These are phyloP conservation scores for Phodopus roborovskii DNA, from an alignment of 2,113 vertebrate genomes.

Conservation along the genomic window DNA sequence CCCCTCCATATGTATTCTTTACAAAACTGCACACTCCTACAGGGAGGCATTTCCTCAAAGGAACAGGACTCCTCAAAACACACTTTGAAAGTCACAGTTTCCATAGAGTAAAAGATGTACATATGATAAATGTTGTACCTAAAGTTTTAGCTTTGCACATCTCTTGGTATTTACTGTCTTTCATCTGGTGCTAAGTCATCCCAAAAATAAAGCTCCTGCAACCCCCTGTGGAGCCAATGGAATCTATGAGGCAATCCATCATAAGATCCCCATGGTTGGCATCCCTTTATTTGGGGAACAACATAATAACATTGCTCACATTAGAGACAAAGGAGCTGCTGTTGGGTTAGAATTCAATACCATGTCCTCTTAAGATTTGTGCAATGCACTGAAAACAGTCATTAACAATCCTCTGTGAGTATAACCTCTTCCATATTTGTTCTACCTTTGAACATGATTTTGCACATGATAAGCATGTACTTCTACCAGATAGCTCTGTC, in stretches of 20 bases:
- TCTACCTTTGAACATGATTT: neutral
- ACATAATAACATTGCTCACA: conserved; percentile 84
- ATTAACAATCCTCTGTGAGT: conserved; percentile 75
- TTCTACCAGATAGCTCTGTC: neutral
- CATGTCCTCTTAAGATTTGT: conserved; percentile 83
- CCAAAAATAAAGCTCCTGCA: neutral
- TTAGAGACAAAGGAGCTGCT: conserved; percentile 87
- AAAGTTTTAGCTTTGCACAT: too few species aligned
- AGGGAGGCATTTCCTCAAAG: too few species aligned
- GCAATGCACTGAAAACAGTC: conserved; percentile 85
- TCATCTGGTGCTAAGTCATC: neutral
- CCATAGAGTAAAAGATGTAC: too few species aligned
- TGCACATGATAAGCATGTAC: neutral
- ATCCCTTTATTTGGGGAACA: conserved; percentile 89
- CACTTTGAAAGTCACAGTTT: neutral
- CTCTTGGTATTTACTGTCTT: neutral
- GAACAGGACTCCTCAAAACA: too few species aligned
- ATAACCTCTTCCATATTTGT: neutral
- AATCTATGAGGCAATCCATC: conserved; percentile 29
- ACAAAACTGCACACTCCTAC: too few species aligned
- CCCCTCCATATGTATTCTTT: too few species aligned
- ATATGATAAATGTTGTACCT: neutral
- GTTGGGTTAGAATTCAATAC: conserved; percentile 84
- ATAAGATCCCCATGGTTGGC: conserved; percentile 88
- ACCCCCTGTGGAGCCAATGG: neutral